A percentile compares a stretch with the other conserved stretches of the same genome.
phyloP scores from a whole-genome alignment of 2,888 invertebrate species.

The Pyrochroa serraticornis region DNA sequence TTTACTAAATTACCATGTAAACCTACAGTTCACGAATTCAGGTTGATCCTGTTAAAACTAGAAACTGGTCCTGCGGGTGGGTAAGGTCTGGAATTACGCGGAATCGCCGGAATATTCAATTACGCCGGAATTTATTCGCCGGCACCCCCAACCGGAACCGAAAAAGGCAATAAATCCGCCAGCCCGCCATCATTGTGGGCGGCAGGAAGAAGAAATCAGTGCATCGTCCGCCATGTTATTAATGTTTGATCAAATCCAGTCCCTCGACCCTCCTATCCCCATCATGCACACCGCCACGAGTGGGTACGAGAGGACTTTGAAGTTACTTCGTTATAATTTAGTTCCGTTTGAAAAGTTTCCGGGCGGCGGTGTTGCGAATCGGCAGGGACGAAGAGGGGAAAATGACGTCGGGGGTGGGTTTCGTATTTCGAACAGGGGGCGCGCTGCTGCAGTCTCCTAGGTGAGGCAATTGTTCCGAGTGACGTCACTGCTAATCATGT shows the following conservation, averaged over 20 bases:
- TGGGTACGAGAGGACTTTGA: conserved; percentile 45
- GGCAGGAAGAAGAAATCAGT: conserved; percentile 18
- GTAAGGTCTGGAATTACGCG: too few relatives aligned
- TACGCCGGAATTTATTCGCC: too few relatives aligned
- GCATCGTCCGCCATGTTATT: conserved; percentile 18
- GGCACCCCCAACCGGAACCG: neutral
- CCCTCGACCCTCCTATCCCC: conserved; percentile 4
- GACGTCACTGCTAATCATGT: conserved; percentile 62
- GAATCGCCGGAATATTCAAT: too few relatives aligned
- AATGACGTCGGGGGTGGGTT: conserved; percentile 30
- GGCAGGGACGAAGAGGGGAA: neutral
- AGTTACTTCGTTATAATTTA: conserved; percentile 48
- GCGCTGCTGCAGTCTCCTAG: conserved; percentile 43
- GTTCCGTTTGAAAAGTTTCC: neutral
- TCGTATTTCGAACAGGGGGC: conserved; percentile 42
- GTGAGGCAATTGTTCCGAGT: conserved; percentile 65
- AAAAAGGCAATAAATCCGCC: conserved; percentile 5
- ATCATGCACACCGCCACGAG: conserved; percentile 13
- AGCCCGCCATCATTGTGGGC: conserved; percentile 1
- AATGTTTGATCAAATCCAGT: conserved; percentile 20
- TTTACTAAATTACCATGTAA: too few relatives aligned
- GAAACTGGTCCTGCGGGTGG: too few relatives aligned
- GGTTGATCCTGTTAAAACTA: too few relatives aligned
- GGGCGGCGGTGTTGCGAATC: conserved; percentile 11
- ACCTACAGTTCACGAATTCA: too few relatives aligned